A percentile compares a stretch with the other conserved stretches of the same genome.
Conservation (phyloP, 2,888 invertebrate species). For the Chesias legatella region DNA sequence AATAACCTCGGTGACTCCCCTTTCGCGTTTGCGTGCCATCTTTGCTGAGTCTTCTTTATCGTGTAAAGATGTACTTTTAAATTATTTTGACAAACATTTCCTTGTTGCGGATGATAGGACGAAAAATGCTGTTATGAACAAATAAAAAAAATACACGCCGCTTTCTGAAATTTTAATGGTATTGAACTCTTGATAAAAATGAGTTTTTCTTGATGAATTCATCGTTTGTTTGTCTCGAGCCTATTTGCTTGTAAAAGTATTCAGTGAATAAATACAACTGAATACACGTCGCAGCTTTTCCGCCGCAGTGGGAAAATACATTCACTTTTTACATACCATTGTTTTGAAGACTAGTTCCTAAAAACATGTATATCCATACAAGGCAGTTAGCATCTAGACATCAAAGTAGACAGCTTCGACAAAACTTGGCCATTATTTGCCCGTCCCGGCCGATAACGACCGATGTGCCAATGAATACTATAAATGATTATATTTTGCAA, state of each 20-base stretch:
- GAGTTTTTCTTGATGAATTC: conserved; percentile 6
- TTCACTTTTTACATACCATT: conserved; percentile 63
- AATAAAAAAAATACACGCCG: too few species aligned
- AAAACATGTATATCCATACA: conserved; percentile 31
- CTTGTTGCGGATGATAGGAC: not conserved
- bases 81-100: conserved; percentile 13
- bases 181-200: not conserved
- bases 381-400: conserved; percentile 21
- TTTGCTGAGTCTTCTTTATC: conserved; percentile 24
- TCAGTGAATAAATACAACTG: conserved; percentile 21
- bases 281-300: conserved; percentile 31
- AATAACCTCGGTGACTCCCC: conserved; percentile 55
- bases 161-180: too few species aligned
- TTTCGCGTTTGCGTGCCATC: conserved; percentile 40
- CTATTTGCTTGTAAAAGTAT: conserved; percentile 21
- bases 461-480: conserved; percentile 27
- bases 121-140: too few species aligned
- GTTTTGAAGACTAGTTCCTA: conserved; percentile 40
- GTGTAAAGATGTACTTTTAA: conserved; percentile 28
- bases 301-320: conserved; percentile 55
- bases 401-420: conserved; percentile 13
- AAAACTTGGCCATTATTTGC: conserved; percentile 14
- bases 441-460: conserved; percentile 25
- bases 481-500: conserved; percentile 46
- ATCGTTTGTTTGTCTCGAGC: conserved; percentile 10